Conservation (phyloP, 2,113 vertebrate genomes). For the Brachyhypopomus gauderio region DNA sequence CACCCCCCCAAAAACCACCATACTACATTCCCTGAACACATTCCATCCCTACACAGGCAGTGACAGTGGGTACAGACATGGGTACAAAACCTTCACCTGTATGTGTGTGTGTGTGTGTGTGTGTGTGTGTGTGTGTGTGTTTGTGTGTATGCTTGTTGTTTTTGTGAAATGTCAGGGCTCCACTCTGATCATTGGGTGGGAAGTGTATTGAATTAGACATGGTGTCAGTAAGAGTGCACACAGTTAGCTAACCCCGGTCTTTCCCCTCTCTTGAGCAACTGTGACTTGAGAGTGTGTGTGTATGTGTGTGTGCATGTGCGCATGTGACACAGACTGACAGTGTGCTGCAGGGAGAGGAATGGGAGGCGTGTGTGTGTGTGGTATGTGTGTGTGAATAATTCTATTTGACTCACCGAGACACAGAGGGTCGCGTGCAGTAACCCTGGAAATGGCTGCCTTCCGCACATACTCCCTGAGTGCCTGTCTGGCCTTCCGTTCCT, state of each 20-base stretch:
- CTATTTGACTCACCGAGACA: constrained; percentile 37
- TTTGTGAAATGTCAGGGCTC: too few relatives aligned
- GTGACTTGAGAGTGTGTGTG: not conserved
- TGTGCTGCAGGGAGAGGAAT: not conserved
- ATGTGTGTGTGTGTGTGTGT: too few relatives aligned
- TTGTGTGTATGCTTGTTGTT: too few relatives aligned
- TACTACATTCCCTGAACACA: too few relatives aligned
- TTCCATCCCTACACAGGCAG: too few relatives aligned
- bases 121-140: too few relatives aligned
- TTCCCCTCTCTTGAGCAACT: not conserved
- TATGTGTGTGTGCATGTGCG: not conserved
- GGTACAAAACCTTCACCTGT: too few relatives aligned
- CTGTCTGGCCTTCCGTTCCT: constrained; percentile 38
- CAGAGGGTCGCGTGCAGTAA: constrained; percentile 29
- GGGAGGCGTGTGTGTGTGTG: constrained; percentile 17
- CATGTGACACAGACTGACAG: not conserved
- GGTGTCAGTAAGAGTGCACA: not conserved
- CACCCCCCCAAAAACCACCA: too few relatives aligned
- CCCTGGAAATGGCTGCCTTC: constrained; percentile 31
- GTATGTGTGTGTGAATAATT: constrained; percentile 49
- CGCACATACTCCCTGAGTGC: not conserved
- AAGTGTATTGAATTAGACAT: not conserved
- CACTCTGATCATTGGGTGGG: not conserved
- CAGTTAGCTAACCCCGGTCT: not conserved
- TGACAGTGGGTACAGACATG: too few relatives aligned